Conservation (phyloP, 2,797 vertebrate genomes). For the Sebastolobus altivelis region DNA sequence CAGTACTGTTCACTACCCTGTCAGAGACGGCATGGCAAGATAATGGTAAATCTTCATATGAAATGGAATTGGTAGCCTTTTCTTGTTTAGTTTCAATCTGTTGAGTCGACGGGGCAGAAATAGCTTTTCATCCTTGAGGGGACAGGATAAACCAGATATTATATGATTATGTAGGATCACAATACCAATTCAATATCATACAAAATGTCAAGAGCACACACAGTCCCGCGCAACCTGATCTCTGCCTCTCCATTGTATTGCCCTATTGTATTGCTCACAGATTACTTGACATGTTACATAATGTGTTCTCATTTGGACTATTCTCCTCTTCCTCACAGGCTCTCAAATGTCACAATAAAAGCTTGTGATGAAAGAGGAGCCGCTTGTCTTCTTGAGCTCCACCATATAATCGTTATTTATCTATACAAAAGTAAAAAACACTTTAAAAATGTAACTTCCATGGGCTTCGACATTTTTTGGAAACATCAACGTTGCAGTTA, state of each 20-base stretch:
- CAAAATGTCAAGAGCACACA: constrained; percentile 51
- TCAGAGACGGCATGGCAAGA: constrained; percentile 28
- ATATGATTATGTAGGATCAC: constrained; percentile 73
- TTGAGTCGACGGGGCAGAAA: constrained; percentile 63
- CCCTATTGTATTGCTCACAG: constrained; percentile 56
- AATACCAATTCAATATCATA: constrained; percentile 59
- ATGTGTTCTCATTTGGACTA: constrained; percentile 59
- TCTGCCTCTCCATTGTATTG: constrained; percentile 37
- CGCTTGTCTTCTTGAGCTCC: constrained; percentile 14
- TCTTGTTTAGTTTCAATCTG: constrained; percentile 73
- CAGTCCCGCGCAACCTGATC: constrained; percentile 45
- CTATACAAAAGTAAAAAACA: neutral
- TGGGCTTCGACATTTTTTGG: neutral
- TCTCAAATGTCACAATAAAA: constrained; percentile 59
- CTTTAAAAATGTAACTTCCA: neutral
- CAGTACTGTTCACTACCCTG: constrained; percentile 3
- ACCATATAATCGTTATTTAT: constrained; percentile 20
- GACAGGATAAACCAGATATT: constrained; percentile 73
- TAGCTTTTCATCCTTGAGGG: constrained; percentile 68
- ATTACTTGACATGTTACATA: constrained; percentile 68
- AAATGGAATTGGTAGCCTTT: constrained; percentile 63
- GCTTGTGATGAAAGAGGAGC: constrained; percentile 44
- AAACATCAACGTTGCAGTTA: neutral
- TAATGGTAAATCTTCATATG: constrained; percentile 51
- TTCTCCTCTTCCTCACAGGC: constrained; percentile 39